Base-by-base conservation (phyloP, 2,888 invertebrate species). In the Folsomia candida region DNA sequence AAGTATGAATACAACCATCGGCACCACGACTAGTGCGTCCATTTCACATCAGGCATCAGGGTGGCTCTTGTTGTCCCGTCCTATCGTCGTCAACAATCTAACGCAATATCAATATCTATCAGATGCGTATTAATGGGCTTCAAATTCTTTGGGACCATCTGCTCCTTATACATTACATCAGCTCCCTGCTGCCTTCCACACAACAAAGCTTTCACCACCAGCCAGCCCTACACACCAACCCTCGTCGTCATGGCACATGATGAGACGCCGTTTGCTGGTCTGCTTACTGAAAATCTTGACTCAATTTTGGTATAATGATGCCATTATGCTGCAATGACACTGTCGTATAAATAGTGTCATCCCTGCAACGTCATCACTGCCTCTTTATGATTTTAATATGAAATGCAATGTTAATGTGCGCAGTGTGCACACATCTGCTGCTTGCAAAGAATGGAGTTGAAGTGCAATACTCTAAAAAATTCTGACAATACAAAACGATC, bases 31-130 rank as follows among this genome's bases (percentile, higher is more conserved):
- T 14, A 37, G 37, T 37, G n/a, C n/a, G n/a, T 37, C 37, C 37
- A 37, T 37, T 37, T 14, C 37, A 4, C 37, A 37, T 37, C 37
- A 37, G 37, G 37, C 4, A 4, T 4, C 14, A 14, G 37, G 37
- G 14, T 37, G 37, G 37, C 6, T 37, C 14, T 4, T 14, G 59
- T 24, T 24, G 22, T 24, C 9, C 24, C 18, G 62, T 62, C 28
- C 27, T n/a, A 27, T n/a, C 22, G n/a, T 54, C 54, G 11, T 54
- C 54, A 54, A 54, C 20, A 54, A 20, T 54, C 62, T 72, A 69
- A 70, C 64, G 58, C 66, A 72, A 70, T 73, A 76, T 76, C 76
- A 74, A 76, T 76, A 75, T 70, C 73, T 73, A 76, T 76, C 75
- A 77, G 22, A 61, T 37, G 65, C 61, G 68, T 73, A 75, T 77